Percentiles rank a stretch among this genome's conserved stretches.
Conservation (phyloP, 2,113 vertebrate genomes). For the Tetraodon nigroviridis region DNA sequence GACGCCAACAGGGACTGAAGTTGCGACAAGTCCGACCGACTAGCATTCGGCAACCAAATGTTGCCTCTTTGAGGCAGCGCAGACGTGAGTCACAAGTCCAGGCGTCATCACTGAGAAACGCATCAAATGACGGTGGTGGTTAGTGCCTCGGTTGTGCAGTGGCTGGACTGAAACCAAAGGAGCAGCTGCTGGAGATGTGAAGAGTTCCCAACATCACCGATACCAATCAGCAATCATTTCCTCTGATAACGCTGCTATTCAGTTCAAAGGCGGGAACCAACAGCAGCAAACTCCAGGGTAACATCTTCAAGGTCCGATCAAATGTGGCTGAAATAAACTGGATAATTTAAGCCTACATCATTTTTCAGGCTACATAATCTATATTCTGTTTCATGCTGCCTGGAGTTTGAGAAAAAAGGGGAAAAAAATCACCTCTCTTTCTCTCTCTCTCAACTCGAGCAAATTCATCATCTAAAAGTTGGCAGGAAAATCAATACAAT, state of each 20-base stretch:
- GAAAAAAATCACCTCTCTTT: conserved; percentile 43
- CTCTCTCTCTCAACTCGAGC: conserved; percentile 26
- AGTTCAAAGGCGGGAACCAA: no score
- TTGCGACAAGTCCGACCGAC: conserved; percentile 22
- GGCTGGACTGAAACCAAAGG: neutral
- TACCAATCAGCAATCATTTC: neutral
- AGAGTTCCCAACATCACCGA: neutral
- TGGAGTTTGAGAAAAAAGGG: neutral
- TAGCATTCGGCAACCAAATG: conserved; percentile 11
- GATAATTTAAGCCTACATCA: conserved; percentile 29
- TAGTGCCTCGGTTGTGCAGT: neutral
- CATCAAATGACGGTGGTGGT: neutral
- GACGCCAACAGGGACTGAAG: conserved; percentile 33
- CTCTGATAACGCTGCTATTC: no score
- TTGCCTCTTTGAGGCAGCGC: conserved; percentile 16
- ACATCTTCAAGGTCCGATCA: no score
- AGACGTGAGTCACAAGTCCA: conserved; percentile 7
- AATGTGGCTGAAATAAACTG: neutral
- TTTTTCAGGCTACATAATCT: conserved; percentile 14
- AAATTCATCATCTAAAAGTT: conserved; percentile 51
- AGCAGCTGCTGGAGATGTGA: neutral
- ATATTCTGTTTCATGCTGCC: conserved; percentile 35
- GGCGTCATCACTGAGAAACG: neutral
- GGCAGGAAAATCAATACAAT: conserved; percentile 59
- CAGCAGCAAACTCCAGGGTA: no score